These are phyloP conservation scores for Mixornis gularis DNA, from an alignment of 2,113 vertebrate genomes.

Conservation along the genomic window DNA sequence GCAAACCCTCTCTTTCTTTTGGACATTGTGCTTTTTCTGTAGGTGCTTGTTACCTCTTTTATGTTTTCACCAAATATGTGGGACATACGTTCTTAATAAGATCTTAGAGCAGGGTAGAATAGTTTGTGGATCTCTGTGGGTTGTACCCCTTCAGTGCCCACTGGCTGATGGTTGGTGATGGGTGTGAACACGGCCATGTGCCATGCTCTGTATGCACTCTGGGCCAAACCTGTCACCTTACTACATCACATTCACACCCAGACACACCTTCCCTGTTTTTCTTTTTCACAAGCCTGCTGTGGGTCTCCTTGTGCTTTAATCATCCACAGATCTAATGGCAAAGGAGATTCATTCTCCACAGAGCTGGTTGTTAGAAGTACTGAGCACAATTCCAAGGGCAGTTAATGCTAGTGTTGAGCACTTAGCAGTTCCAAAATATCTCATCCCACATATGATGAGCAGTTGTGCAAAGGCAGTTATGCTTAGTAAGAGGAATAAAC, in stretches of 20 bases:
- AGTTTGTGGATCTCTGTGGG: background rate
- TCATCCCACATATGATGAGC: background rate
- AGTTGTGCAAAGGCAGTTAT: background rate
- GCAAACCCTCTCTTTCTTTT: background rate
- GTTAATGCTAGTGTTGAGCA: background rate
- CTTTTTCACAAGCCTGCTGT: background rate
- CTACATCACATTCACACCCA: background rate
- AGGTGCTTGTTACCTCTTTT: background rate
- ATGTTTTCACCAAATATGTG: background rate
- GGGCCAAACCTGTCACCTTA: accelerated
- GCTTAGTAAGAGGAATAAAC: constrained; percentile 16
- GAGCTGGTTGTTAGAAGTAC: background rate
- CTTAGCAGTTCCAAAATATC: background rate
- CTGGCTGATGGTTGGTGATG: accelerated
- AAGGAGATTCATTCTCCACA: background rate
- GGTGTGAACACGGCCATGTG: background rate
- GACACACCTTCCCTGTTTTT: background rate
- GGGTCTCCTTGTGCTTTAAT: background rate
- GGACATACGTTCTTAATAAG: background rate
- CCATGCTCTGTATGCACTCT: accelerated
- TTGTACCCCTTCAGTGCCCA: background rate
- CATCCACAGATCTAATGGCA: background rate
- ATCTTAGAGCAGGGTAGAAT: accelerated
- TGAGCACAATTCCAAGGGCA: background rate
- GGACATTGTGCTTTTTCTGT: background rate